Percentiles rank a stretch among this genome's conserved stretches.
Conservation (phyloP, 2,113 vertebrate genomes). For the Pterocles burchelli region DNA sequence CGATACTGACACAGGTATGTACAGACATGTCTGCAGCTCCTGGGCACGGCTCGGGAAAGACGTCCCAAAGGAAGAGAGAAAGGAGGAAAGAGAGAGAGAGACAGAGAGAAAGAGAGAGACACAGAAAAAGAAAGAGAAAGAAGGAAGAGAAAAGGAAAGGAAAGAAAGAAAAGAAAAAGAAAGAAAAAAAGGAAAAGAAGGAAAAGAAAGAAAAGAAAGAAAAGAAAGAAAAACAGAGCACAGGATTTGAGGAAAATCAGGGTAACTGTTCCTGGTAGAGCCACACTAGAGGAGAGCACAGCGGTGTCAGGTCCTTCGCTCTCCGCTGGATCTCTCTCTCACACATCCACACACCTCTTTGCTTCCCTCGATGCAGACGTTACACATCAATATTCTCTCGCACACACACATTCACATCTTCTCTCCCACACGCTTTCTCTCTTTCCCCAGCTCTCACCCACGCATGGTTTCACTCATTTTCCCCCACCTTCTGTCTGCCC, state of each 20-base stretch:
- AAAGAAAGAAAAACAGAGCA: too few relatives aligned
- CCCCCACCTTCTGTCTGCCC: not conserved
- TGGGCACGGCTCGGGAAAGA: not conserved
- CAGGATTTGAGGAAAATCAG: not conserved
- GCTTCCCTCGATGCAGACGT: not conserved
- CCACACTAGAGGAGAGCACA: accelerated
- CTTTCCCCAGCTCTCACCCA: not conserved
- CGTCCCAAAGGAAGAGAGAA: too few relatives aligned
- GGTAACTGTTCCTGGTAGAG: not conserved
- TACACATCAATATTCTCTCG: not conserved
- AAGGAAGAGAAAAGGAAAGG: too few relatives aligned
- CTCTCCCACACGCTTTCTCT: not conserved
- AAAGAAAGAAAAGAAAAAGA: not conserved
- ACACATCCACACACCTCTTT: not conserved
- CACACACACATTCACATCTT: not conserved
- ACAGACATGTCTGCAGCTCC: not conserved
- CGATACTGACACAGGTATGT: not conserved
- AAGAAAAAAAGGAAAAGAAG: not conserved
- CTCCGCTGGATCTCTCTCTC: not conserved
- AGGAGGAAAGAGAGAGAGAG: not conserved
- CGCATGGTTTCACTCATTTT: not conserved
- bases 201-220: too few relatives aligned
- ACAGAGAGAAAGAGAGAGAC: too few relatives aligned
- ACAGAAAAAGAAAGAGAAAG: not conserved
- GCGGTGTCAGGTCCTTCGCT: not conserved